Evolutionary conservation across 2,113 vertebrate species (phyloP).

Genomic region (Butastur rufipennis): DNA sequence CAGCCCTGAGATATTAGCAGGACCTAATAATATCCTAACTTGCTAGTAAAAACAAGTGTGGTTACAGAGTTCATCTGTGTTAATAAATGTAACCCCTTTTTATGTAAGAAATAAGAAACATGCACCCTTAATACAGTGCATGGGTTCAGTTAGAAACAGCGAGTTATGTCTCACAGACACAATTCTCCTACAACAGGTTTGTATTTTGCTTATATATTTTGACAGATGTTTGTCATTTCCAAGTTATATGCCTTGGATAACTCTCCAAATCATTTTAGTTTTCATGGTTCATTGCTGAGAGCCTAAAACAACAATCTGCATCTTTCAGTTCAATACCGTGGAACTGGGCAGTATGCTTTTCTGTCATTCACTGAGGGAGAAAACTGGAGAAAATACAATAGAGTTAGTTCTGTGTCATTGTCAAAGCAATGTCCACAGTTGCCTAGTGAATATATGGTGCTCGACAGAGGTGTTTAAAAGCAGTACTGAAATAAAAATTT

Average conservation of each 20-base stretch:
- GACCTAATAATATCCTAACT: neutral
- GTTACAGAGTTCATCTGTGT: neutral
- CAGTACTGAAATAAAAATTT: neutral
- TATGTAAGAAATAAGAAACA: neutral
- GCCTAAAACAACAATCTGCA: neutral
- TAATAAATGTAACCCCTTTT: neutral
- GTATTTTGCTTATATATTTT: constrained; percentile 15
- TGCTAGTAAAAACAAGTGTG: neutral
- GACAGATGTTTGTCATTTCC: constrained; percentile 30
- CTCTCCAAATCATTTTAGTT: neutral
- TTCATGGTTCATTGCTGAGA: neutral
- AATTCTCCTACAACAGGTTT: neutral
- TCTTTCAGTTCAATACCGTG: neutral
- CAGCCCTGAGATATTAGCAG: neutral
- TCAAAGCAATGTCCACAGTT: neutral
- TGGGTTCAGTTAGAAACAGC: neutral
- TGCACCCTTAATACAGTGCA: neutral
- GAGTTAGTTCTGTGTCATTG: neutral
- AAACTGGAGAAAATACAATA: neutral
- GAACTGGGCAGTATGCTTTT: neutral
- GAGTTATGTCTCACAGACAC: neutral
- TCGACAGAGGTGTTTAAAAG: neutral
- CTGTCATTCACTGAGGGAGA: neutral
- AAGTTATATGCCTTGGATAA: neutral
- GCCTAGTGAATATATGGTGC: neutral